Base-by-base conservation (phyloP, 2,113 vertebrate genomes). In the Nesogale talazaci region DNA sequence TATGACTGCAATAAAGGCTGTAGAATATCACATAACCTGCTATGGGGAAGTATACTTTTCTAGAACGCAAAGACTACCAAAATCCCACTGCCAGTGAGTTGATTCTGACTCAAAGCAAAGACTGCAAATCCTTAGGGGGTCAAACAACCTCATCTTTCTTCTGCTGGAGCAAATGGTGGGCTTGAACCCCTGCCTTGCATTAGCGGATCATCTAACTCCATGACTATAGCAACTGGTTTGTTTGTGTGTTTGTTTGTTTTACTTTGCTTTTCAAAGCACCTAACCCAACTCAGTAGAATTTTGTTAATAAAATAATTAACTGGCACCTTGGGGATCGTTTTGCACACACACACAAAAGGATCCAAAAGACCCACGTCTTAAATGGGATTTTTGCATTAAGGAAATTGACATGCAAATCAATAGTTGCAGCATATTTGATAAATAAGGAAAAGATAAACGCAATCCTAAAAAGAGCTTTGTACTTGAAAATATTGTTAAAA, bases 301-400 rank as follows among this genome's bases (percentile, higher is more conserved):
- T 76, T 93, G 16, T 42, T 91, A 65, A 69, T 46, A 72, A 38
- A 85, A 14, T 29, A 89, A 72, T 89, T 69, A 75, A 85, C 79
- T 36, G 46, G 40, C 79, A 80, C 2, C 17, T 23, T 8, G n/a
- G n/a, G n/a, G n/a, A n/a, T 29, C 59, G 56, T 93, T 23, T 88
- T 81, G 10, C 27, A 31, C 6, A 4, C n/a, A n/a, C n/a, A n/a
- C n/a, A n/a, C n/a, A 76, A n/a, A 83, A 81, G 90, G 31, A n/a
- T 40, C 38, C 72, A 82, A 82, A 86, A 27, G 42, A 75, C 2
- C 8, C 36, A 31, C 61, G 57, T 40, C n/a, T 85, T 52, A 57
- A 57, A 65, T 65, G 31, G 12, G 1, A n/a, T n/a, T 76, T 83
- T 89, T 91, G 23, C 84, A 59, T 40, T 19, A 63, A 72, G 27